Evolutionary conservation across 1,140 invertebrate species (phyloP).

Genomic region (Steinernema khuongi): DNA sequence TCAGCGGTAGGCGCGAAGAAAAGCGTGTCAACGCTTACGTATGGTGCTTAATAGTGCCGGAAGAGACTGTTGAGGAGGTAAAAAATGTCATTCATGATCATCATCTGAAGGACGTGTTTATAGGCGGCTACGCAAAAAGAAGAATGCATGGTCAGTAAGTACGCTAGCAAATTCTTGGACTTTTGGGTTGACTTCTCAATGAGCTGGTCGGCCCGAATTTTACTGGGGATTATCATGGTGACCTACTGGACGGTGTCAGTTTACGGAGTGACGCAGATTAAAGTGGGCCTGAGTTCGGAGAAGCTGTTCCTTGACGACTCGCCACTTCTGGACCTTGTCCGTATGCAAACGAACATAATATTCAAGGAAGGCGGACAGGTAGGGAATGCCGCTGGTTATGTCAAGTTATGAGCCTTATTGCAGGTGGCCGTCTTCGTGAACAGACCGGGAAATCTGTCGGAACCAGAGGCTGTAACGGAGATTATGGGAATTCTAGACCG

Average conservation of each 20-base stretch:
- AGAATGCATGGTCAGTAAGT: background rate
- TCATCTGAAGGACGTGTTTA: background rate
- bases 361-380: slow-evolving; percentile 56
- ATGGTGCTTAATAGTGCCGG: slow-evolving; percentile 41
- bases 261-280: slow-evolving; percentile 46
- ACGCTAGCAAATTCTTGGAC: slow-evolving; percentile 35
- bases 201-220: slow-evolving; percentile 38
- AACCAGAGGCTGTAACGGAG: slow-evolving; percentile 48
- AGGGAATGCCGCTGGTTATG: slow-evolving; percentile 18
- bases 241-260: slow-evolving; percentile 52
- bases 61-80: slow-evolving; percentile 19
- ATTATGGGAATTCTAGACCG: slow-evolving; percentile 51
- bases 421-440: slow-evolving; percentile 55
- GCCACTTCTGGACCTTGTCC: slow-evolving; percentile 51
- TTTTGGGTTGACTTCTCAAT: slow-evolving; percentile 52
- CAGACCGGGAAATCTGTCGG: slow-evolving; percentile 50
- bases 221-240: slow-evolving; percentile 41
- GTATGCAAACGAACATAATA: slow-evolving; percentile 55
- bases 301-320: slow-evolving; percentile 58
- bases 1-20: slow-evolving; percentile 48
- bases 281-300: slow-evolving; percentile 53
- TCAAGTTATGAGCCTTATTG: background rate
- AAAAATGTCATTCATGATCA: too few species aligned
- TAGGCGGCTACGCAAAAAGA: background rate
- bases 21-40: slow-evolving; percentile 47